Percentiles rank a stretch among this genome's conserved stretches.
Conservation (phyloP, 64 coral and sea anemone genomes). For the Hydrozoanthus tunicans region DNA sequence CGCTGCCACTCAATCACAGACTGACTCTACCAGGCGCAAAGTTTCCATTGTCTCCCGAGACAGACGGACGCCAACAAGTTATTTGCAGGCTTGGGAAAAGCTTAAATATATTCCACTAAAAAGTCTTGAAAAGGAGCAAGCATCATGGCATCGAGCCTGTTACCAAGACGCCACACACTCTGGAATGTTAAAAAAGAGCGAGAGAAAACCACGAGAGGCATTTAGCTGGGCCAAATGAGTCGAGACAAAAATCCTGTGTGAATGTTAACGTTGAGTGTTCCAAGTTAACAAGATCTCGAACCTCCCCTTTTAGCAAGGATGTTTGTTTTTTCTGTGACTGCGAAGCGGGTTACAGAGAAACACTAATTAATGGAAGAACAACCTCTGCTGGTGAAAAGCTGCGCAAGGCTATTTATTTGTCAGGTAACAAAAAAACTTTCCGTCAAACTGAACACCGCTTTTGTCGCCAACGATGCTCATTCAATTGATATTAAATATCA, state of each 20-base stretch:
- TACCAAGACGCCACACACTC: background rate
- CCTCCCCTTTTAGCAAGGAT: slow-evolving; percentile 31
- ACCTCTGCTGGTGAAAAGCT: background rate
- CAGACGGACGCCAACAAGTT: no score
- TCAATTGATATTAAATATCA: slow-evolving; percentile 58
- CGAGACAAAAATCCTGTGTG: slow-evolving; percentile 37
- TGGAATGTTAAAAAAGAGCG: background rate
- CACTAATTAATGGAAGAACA: slow-evolving; percentile 6
- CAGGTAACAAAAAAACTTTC: slow-evolving; percentile 9
- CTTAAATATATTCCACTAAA: slow-evolving; percentile 20
- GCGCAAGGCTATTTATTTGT: slow-evolving; percentile 9
- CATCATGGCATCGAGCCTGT: slow-evolving; percentile 56
- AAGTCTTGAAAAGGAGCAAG: background rate
- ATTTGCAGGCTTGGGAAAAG: slow-evolving; percentile 29
- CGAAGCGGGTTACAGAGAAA: slow-evolving; percentile 12
- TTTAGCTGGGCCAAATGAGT: slow-evolving; percentile 37
- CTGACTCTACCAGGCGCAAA: no score
- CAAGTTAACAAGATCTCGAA: slow-evolving; percentile 15
- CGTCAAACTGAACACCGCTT: slow-evolving; percentile 19
- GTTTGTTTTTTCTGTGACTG: slow-evolving; percentile 44
- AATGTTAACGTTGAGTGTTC: background rate
- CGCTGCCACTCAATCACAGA: no score
- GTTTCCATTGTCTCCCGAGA: no score
- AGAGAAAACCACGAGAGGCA: background rate
- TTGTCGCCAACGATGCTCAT: slow-evolving; percentile 38